These are phyloP conservation scores for Magallana ariakensis DNA, from an alignment of 1,140 invertebrate species.

Conservation along the genomic window DNA sequence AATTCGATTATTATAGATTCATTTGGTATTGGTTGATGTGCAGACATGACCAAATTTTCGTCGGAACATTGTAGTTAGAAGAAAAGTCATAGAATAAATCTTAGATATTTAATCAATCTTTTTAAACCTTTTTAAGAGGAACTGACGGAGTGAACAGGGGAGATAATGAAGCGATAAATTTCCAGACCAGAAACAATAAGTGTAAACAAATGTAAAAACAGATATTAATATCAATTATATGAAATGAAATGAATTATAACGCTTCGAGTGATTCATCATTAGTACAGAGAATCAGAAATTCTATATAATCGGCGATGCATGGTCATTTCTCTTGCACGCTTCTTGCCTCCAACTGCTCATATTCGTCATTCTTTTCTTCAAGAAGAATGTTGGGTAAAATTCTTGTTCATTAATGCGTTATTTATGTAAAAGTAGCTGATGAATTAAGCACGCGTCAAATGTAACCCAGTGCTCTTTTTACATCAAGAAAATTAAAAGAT, in stretches of 20 bases:
- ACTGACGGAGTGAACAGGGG: neutral
- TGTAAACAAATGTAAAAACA: constrained; percentile 22
- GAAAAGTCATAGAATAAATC: too few species aligned
- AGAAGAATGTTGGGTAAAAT: constrained; percentile 15
- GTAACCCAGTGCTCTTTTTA: constrained; percentile 20
- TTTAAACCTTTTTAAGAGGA: neutral
- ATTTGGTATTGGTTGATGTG: too few species aligned
- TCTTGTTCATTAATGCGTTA: constrained; percentile 33
- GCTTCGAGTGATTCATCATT: neutral
- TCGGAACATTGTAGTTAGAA: too few species aligned
- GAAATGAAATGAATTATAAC: constrained; percentile 30
- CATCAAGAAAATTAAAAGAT: constrained; percentile 39
- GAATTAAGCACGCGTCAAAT: constrained; percentile 22
- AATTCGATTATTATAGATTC: too few species aligned
- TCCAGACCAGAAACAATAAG: constrained; percentile 4
- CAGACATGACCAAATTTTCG: too few species aligned
- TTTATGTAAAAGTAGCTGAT: constrained; percentile 30
- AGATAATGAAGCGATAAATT: neutral
- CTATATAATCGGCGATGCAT: neutral
- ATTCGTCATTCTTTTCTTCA: constrained; percentile 15
- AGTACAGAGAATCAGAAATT: constrained; percentile 7
- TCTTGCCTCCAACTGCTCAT: neutral
- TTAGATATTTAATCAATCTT: too few species aligned
- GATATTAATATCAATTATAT: constrained; percentile 34
- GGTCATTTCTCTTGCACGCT: constrained; percentile 2